These are phyloP conservation scores for Oscheius sp. DNA, from an alignment of 1,140 invertebrate genomes.

Conservation along the genomic window DNA sequence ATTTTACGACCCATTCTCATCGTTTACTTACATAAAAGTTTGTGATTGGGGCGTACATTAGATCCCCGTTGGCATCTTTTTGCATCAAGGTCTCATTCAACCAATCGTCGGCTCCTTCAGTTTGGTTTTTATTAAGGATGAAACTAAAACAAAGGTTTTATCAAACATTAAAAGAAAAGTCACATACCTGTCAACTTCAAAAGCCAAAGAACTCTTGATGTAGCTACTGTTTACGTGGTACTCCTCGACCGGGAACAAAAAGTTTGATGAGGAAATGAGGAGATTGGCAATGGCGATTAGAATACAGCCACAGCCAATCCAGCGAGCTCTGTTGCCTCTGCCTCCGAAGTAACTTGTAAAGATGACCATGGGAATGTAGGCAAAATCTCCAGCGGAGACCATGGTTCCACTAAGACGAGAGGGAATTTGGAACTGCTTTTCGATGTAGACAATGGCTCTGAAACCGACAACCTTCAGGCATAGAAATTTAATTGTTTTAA, in stretches of 20 bases:
- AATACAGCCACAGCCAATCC: conserved; percentile 46
- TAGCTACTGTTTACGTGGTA: conserved; percentile 30
- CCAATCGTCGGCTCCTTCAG: neutral
- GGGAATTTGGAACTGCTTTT: conserved; percentile 46
- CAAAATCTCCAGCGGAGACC: conserved; percentile 45
- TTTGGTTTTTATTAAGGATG: neutral
- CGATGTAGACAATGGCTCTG: conserved; percentile 44
- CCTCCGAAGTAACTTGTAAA: conserved; percentile 45
- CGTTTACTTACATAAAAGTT: too few relatives aligned
- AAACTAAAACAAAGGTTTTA: neutral
- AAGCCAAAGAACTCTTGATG: conserved; percentile 22
- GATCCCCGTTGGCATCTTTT: neutral
- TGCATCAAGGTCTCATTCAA: neutral
- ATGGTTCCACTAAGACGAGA: conserved; percentile 41
- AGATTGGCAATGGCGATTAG: conserved; percentile 44
- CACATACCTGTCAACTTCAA: conserved; percentile 22
- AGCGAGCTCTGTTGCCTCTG: conserved; percentile 44
- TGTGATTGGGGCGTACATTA: too few relatives aligned
- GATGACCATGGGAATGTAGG: conserved; percentile 45
- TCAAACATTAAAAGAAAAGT: neutral
- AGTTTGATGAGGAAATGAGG: conserved; percentile 43
- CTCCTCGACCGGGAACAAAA: conserved; percentile 43
- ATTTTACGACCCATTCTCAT: too few relatives aligned
- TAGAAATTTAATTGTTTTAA: neutral
- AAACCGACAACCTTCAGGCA: neutral